Evolutionary conservation across 64 coral and sea anemone genomes (phyloP), one percentile per base, ranked within the genome.

Genomic region (Montipora sp.): DNA sequence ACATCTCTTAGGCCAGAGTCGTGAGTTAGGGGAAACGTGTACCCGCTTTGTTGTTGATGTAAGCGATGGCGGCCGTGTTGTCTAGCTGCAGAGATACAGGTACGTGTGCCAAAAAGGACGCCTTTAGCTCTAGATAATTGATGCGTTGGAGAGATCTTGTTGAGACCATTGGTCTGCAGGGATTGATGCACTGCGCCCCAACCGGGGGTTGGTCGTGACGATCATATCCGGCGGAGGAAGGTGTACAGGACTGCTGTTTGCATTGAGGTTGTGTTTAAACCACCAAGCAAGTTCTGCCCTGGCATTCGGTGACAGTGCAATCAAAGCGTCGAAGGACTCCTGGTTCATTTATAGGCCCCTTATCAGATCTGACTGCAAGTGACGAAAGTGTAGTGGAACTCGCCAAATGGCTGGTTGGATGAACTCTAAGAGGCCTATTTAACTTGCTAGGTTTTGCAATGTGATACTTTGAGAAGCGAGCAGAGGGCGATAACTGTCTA

Each of bases 11-110:
- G 8, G 78, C 78, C 71, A 90, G 43, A 14, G 58, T 57, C 14
- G 73, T 12, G 36, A 90, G 77, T 70, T 80, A 59, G 20, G 58
- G 60, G 55, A 27, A 89, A 72, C 55, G 55, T 81, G 77, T 83
- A n/a, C 89, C 89, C 66, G 78, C 77, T 50, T 58, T 71, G 43
- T 83, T 91, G 89, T 91, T 91, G 59, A 91, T 83, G 43, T 91
- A 91, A 3, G 89, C 89, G 5, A 91, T 75, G 16, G 87, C 83
- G 5, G 87, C 78, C 47, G 87, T 89, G 75, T 91, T 91, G 77
- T 91, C 89, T 45, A 91, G 2, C 45, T 27, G 47, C 4, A 91
- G 77, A 66, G 75, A 61, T 63, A 79, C 10, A 51, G 73, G 63
- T 51, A 19, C 22, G 51, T 79, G 12, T 14, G 61, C 61, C 12